Percentiles rank a stretch among this genome's conserved stretches.
These are phyloP conservation scores for Buteo buteo DNA, from an alignment of 2,113 vertebrate genomes.

Conservation along the genomic window DNA sequence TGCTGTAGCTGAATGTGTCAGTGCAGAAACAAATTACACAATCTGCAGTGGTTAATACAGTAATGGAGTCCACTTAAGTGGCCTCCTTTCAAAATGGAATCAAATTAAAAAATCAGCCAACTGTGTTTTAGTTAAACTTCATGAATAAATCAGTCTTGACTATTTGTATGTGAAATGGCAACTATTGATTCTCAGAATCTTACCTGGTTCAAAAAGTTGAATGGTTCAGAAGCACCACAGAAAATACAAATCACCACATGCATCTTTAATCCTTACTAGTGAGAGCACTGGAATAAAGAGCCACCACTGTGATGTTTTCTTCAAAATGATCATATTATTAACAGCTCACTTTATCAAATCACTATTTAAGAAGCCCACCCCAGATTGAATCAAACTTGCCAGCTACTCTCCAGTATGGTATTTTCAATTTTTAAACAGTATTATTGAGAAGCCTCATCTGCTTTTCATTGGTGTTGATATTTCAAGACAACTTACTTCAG, in stretches of 20 bases:
- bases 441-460: neutral
- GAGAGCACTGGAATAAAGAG: neutral
- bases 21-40: neutral
- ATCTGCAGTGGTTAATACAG: neutral
- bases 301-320: neutral
- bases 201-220: neutral
- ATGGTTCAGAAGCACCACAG: neutral
- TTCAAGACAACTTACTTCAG: neutral
- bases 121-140: neutral
- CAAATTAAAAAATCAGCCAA: neutral
- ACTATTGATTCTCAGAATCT: neutral
- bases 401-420: neutral
- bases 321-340: neutral
- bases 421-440: neutral
- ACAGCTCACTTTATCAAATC: neutral
- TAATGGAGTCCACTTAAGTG: neutral
- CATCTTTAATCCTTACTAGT: neutral
- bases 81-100: neutral
- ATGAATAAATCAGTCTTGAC: neutral
- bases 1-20: neutral
- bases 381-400: neutral
- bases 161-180: neutral
- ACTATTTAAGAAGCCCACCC: neutral
- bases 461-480: neutral
- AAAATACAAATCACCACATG: neutral